phyloP scores from a whole-genome alignment of 2,888 invertebrate species.

The Busseola fusca region DNA sequence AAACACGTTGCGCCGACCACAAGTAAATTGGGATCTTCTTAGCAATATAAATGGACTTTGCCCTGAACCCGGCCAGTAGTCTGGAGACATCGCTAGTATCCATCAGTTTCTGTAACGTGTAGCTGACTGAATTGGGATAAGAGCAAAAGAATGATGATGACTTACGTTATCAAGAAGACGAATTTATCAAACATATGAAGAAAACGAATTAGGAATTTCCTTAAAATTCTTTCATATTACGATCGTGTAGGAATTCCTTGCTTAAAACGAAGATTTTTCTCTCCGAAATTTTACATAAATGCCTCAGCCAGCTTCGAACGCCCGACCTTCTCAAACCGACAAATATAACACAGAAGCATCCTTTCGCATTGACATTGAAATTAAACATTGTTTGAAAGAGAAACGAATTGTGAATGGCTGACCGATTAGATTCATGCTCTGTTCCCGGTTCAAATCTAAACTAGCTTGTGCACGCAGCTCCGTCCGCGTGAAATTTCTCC shows the following conservation, averaged over 20 bases:
- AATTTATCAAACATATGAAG: neutral
- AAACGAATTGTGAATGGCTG: conserved; percentile 40
- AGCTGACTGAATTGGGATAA: too few species aligned
- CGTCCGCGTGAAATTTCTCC: neutral
- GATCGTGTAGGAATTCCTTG: neutral
- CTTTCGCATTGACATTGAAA: conserved; percentile 46
- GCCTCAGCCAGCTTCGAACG: neutral
- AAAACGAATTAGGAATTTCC: neutral
- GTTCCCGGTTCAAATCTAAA: conserved; percentile 38
- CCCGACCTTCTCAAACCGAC: conserved; percentile 21
- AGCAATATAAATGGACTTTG: too few species aligned
- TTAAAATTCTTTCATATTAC: neutral
- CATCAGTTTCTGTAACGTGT: too few species aligned
- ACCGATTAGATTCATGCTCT: conserved; percentile 36
- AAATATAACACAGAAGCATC: neutral
- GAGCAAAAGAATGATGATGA: too few species aligned
- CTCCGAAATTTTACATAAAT: neutral
- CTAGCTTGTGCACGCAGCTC: neutral
- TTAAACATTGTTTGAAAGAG: conserved; percentile 32
- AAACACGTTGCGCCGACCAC: neutral
- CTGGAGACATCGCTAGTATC: too few species aligned
- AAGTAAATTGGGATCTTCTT: too few species aligned
- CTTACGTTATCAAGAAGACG: neutral
- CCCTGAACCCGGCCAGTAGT: too few species aligned
- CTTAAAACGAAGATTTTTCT: neutral